Evolutionary conservation across 2,888 invertebrate species (phyloP).

Genomic region (Salticus scenicus): DNA sequence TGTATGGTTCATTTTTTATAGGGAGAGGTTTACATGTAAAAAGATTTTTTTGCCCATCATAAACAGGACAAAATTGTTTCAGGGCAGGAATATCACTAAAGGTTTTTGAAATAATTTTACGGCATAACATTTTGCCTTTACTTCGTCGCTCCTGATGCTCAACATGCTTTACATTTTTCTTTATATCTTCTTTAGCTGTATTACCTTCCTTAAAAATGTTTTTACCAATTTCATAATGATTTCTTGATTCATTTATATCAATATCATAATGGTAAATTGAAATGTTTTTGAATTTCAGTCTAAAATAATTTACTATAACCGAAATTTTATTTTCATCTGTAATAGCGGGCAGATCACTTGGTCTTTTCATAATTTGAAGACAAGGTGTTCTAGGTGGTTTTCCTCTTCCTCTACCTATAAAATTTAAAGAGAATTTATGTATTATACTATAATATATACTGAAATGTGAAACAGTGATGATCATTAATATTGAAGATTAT

Average conservation of each 20-base stretch:
- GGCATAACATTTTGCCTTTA: constrained; percentile 76
- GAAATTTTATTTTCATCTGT: constrained; percentile 11
- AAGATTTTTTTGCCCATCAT: constrained; percentile 79
- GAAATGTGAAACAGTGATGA: too few relatives aligned
- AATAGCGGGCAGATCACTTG: constrained; percentile 1
- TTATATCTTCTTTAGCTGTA: constrained; percentile 13
- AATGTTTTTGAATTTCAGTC: constrained; percentile 78
- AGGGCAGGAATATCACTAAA: constrained; percentile 73
- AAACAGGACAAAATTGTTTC: constrained; percentile 77
- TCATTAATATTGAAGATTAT: too few relatives aligned
- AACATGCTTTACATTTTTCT: constrained; percentile 1
- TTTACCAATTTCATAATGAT: background rate
- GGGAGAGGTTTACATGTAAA: constrained; percentile 78
- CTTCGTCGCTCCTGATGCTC: constrained; percentile 19
- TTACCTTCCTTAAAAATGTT: background rate
- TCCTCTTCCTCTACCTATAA: too few relatives aligned
- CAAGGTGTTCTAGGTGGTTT: too few relatives aligned
- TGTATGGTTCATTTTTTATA: background rate
- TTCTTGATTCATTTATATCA: constrained; percentile 74
- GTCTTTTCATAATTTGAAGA: too few relatives aligned
- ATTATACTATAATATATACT: too few relatives aligned
- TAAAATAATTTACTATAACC: constrained; percentile 78
- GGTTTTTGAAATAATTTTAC: constrained; percentile 77
- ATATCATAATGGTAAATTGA: constrained; percentile 79
- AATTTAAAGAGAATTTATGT: too few relatives aligned